Evolutionary conservation across 2,888 invertebrate genomes (phyloP).

Genomic region (Plagodis pulveraria): DNA sequence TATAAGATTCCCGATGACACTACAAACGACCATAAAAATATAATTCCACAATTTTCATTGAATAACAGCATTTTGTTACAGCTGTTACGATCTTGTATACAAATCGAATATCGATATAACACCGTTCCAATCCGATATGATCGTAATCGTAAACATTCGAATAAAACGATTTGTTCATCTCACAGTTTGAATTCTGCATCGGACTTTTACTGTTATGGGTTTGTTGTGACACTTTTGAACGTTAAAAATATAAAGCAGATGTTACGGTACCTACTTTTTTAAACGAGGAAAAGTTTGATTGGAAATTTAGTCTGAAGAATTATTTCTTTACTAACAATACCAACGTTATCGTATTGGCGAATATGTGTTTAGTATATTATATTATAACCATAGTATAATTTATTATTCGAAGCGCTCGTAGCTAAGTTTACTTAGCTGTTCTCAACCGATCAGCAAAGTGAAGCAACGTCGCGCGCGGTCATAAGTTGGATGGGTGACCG

Average conservation of each 20-base stretch:
- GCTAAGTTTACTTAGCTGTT: no score
- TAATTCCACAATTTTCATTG: slow-evolving; percentile 1
- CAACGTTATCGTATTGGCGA: no score
- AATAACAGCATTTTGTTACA: slow-evolving; percentile 22
- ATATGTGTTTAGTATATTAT: no score
- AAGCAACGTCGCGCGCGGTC: no score
- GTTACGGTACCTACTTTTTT: slow-evolving; percentile 24
- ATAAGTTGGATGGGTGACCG: no score
- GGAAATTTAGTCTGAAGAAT: slow-evolving; percentile 24
- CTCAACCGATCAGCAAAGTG: no score
- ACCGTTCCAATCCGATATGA: slow-evolving; percentile 27
- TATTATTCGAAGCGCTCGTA: no score
- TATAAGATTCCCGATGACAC: background rate
- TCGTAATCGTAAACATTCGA: slow-evolving; percentile 29
- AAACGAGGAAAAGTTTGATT: slow-evolving; percentile 28
- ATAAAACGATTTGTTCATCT: slow-evolving; percentile 28
- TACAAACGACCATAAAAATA: slow-evolving; percentile 6
- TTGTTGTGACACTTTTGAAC: slow-evolving; percentile 33
- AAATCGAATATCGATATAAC: slow-evolving; percentile 17
- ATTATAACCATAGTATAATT: no score
- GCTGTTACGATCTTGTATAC: slow-evolving; percentile 24
- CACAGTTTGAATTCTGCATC: slow-evolving; percentile 32
- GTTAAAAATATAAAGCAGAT: slow-evolving; percentile 21
- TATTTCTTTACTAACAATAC: no score
- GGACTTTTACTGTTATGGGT: slow-evolving; percentile 32